Percentiles rank a stretch among this genome's conserved stretches.
phyloP scores from a whole-genome alignment of 35 echinoderm and acorn worm genomes.

The Stichopus chloronotus region DNA sequence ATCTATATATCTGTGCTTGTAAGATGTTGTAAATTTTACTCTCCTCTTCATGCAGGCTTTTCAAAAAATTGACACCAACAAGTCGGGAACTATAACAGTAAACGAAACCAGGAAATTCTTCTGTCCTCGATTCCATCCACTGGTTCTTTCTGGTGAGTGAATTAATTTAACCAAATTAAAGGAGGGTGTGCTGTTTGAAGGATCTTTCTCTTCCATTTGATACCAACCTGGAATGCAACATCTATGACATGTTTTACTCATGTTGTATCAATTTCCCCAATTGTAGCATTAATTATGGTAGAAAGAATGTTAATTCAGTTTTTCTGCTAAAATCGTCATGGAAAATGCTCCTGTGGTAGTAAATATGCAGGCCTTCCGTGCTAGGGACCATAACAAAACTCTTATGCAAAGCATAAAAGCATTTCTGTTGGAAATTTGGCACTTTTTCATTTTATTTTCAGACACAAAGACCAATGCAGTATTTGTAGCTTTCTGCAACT shows the following conservation, averaged over 20 bases:
- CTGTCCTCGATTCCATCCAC: constrained; percentile 78
- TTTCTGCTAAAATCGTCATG: too few relatives aligned
- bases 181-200: background rate
- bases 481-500: too few relatives aligned
- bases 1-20: background rate
- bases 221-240: background rate
- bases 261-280: background rate
- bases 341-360: too few relatives aligned
- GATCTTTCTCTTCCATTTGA: background rate
- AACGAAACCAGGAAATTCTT: constrained; percentile 98
- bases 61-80: constrained; percentile 94
- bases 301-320: too few relatives aligned
- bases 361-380: too few relatives aligned
- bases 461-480: too few relatives aligned
- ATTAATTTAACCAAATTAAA: background rate
- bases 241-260: background rate
- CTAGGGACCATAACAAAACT: too few relatives aligned
- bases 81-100: constrained; percentile 81
- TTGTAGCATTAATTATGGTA: too few relatives aligned
- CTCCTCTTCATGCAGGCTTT: constrained; percentile 72
- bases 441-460: too few relatives aligned
- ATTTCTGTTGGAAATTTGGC: too few relatives aligned
- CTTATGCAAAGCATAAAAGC: too few relatives aligned
- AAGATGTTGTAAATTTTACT: background rate
- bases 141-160: constrained; percentile 75